phyloP scores from a whole-genome alignment of 2,888 invertebrate species.

The Vesta saturnalis region DNA sequence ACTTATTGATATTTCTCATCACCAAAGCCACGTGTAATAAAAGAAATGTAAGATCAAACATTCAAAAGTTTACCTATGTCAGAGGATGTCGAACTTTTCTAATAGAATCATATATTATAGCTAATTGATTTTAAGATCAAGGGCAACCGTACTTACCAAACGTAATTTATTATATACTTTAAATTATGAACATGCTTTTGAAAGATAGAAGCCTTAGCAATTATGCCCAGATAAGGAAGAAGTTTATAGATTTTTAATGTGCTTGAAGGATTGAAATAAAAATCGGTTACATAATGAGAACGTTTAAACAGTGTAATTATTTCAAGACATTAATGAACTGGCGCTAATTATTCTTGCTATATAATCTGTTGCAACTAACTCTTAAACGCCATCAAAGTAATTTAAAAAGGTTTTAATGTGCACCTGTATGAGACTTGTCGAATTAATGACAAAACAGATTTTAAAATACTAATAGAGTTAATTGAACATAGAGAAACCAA shows the following conservation, averaged over 20 bases:
- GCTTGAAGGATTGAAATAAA: background rate
- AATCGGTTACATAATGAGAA: background rate
- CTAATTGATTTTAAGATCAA: background rate
- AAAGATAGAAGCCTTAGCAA: slow-evolving; percentile 11
- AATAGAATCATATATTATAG: background rate
- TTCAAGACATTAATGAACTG: background rate
- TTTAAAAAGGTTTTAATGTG: background rate
- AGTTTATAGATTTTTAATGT: slow-evolving; percentile 1
- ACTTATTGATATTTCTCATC: background rate
- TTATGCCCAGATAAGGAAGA: slow-evolving; percentile 14
- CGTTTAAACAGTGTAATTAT: background rate
- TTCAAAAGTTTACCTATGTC: too few species aligned
- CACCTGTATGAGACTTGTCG: slow-evolving; percentile 1
- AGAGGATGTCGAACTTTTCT: background rate
- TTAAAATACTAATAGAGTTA: background rate
- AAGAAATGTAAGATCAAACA: too few species aligned
- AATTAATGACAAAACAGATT: background rate
- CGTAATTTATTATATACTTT: background rate
- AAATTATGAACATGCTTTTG: slow-evolving; percentile 10
- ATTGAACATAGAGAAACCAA: slow-evolving; percentile 1
- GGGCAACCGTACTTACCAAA: background rate
- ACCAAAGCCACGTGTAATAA: background rate
- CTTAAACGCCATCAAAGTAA: background rate
- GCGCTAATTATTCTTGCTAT: slow-evolving; percentile 1
- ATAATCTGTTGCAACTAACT: background rate